phyloP scores from a whole-genome alignment of 1,140 invertebrate species.

The Patella vulgata region DNA sequence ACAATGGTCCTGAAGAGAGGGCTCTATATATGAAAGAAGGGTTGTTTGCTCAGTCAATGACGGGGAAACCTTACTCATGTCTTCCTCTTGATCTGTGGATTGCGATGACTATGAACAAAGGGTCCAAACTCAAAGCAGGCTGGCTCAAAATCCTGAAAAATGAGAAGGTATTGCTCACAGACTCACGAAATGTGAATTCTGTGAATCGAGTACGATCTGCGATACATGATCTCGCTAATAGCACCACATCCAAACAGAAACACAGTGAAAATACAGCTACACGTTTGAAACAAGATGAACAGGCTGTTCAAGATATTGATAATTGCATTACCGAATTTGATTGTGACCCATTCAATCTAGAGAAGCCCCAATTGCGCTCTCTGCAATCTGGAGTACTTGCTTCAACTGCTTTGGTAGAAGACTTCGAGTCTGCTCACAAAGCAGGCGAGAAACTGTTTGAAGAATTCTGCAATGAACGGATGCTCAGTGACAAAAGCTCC shows the following conservation, averaged over 20 bases:
- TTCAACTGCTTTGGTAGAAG: not conserved
- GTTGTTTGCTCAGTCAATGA: conserved; percentile 2
- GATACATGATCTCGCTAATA: no score
- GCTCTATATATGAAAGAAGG: not conserved
- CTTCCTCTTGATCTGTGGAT: not conserved
- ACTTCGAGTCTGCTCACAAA: no score
- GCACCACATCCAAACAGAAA: no score
- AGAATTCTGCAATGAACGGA: no score
- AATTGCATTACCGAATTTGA: no score
- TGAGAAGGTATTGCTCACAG: not conserved
- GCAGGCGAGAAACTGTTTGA: no score
- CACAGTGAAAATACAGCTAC: no score
- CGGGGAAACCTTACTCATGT: conserved; percentile 4
- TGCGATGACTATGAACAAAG: not conserved
- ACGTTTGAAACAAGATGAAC: no score
- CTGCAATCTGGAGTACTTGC: not conserved
- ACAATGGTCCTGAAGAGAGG: not conserved
- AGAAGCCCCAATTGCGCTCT: not conserved
- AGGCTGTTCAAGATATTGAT: no score
- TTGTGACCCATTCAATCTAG: no score
- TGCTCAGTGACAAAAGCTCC: no score
- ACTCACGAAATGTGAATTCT: not conserved
- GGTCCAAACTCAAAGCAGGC: not conserved
- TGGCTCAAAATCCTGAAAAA: not conserved
- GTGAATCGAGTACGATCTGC: no score